Evolutionary conservation across 2,888 invertebrate genomes (phyloP).

Genomic region (Polia nebulosa): DNA sequence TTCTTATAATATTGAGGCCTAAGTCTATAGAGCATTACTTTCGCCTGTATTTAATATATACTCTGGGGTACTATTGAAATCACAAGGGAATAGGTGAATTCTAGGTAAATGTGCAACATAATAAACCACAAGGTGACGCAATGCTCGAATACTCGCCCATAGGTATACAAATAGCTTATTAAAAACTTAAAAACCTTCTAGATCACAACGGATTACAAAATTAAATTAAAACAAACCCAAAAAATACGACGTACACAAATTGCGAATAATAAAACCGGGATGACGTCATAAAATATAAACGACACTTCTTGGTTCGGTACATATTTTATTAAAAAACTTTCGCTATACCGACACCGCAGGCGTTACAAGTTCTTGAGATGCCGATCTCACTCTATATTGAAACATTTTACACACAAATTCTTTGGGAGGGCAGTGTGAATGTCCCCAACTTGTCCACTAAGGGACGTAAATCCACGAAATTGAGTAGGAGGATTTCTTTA

Average conservation of each 20-base stretch:
- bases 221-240: constrained; percentile 62
- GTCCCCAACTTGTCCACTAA: constrained; percentile 44
- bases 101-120: too few relatives aligned
- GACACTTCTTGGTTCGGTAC: constrained; percentile 68
- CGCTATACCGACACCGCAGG: constrained; percentile 68
- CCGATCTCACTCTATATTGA: constrained; percentile 82
- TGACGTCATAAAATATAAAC: constrained; percentile 77
- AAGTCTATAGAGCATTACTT: constrained; percentile 2
- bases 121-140: neutral
- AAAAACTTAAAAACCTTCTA: too few relatives aligned
- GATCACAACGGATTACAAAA: constrained; percentile 41
- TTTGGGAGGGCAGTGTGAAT: constrained; percentile 50
- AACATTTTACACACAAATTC: constrained; percentile 78
- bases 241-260: constrained; percentile 69
- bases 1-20: neutral
- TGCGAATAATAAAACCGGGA: constrained; percentile 73
- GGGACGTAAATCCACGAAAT: constrained; percentile 54
- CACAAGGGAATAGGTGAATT: too few relatives aligned
- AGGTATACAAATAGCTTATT: too few relatives aligned
- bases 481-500: constrained; percentile 37
- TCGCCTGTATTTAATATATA: neutral
- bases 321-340: constrained; percentile 78
- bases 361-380: constrained; percentile 62
- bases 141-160: neutral
- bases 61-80: too few relatives aligned